Evolutionary conservation across 30 jellyfish, hydroid and myxozoan species (phyloP).

Genomic region (Rhopilema esculentum): DNA sequence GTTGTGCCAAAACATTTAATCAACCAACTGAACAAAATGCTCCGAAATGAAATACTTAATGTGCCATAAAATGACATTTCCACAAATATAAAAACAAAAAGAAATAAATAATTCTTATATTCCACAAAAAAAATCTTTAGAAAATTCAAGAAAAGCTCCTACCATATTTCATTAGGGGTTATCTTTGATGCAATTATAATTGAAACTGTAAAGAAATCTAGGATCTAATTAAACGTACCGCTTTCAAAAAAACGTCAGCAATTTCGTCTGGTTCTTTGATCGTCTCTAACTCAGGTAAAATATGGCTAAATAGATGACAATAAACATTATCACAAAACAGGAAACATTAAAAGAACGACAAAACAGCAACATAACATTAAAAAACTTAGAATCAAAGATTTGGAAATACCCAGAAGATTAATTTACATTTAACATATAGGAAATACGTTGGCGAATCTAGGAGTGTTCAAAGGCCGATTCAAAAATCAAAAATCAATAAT

Average conservation of each 20-base stretch:
- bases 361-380: not conserved
- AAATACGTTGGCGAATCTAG: too few species aligned
- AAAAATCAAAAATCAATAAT: too few species aligned
- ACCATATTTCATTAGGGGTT: not conserved
- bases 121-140: not conserved
- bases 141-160: too few species aligned
- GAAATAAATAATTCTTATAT: not conserved
- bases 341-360: not conserved
- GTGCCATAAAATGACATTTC: not conserved
- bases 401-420: too few species aligned
- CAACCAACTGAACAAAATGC: not conserved
- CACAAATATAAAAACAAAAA: not conserved
- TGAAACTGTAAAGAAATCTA: not conserved
- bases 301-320: constrained; percentile 38
- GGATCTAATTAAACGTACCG: constrained; percentile 25
- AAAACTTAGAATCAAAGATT: too few species aligned
- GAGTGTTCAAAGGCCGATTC: too few species aligned
- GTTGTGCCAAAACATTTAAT: not conserved
- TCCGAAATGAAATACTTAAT: not conserved
- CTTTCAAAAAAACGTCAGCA: constrained; percentile 46
- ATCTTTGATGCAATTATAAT: not conserved
- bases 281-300: constrained; percentile 59
- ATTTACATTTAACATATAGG: too few species aligned
- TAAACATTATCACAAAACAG: not conserved
- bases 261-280: constrained; percentile 58